Conservation (phyloP, 2,113 vertebrate genomes). For the Phaethornis superciliosus region DNA sequence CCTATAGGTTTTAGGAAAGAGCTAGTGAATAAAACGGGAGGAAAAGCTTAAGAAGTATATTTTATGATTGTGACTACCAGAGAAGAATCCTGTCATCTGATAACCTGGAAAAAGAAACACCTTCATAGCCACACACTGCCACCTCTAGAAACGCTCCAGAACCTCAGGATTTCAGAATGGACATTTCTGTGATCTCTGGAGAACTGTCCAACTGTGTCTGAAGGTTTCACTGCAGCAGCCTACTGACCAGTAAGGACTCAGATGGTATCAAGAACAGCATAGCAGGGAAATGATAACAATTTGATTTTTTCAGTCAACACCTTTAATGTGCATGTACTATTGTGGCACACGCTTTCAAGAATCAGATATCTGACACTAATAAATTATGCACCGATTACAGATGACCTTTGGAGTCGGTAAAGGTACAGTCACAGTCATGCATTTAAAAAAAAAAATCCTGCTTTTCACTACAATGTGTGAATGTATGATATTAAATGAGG, state of each 20-base stretch:
- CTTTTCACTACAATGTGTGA: slow-evolving; percentile 77
- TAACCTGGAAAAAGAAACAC: slow-evolving; percentile 10
- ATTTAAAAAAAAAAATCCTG: slow-evolving; percentile 51
- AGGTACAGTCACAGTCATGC: slow-evolving; percentile 77
- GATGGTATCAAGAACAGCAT: background rate
- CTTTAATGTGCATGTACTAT: slow-evolving; percentile 23
- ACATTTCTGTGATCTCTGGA: background rate
- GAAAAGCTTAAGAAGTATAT: background rate
- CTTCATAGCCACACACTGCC: background rate
- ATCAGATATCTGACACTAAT: slow-evolving; percentile 76
- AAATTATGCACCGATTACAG: slow-evolving; percentile 77
- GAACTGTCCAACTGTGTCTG: background rate
- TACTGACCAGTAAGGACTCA: slow-evolving; percentile 38
- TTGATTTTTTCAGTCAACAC: slow-evolving; percentile 13
- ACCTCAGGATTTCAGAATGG: background rate
- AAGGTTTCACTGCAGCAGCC: background rate
- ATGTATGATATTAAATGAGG: slow-evolving; percentile 83
- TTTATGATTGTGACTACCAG: background rate
- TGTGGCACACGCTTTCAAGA: slow-evolving; percentile 63
- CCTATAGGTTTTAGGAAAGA: background rate
- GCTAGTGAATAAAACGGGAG: background rate
- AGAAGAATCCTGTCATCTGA: background rate
- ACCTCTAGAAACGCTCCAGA: background rate
- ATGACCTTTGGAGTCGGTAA: slow-evolving; percentile 77
- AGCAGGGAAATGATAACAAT: background rate